These are phyloP conservation scores for Brachyhypopomus gauderio DNA, from an alignment of 2,113 vertebrate genomes.

Conservation along the genomic window DNA sequence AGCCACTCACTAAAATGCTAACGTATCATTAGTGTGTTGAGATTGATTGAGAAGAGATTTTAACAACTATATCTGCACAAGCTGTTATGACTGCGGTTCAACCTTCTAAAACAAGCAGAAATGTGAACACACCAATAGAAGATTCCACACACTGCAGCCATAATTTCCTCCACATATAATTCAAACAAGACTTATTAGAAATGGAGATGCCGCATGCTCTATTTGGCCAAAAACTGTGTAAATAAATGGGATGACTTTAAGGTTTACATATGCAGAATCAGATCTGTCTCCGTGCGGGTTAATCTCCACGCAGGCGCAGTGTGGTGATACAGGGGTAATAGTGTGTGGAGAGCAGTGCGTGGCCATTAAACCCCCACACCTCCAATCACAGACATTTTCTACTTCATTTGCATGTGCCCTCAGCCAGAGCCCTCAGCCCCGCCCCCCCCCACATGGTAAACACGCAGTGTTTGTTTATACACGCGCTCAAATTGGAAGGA, in stretches of 20 bases:
- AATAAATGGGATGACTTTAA: constrained; percentile 32
- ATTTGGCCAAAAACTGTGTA: constrained; percentile 24
- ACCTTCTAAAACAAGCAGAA: not conserved
- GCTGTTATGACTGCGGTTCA: not conserved
- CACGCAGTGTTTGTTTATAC: constrained; percentile 49
- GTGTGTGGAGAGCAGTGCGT: constrained; percentile 61
- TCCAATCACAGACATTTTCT: constrained; percentile 70
- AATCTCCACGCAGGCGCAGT: constrained; percentile 69
- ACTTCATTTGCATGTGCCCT: constrained; percentile 67
- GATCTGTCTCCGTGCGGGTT: constrained; percentile 62
- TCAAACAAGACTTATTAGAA: not conserved
- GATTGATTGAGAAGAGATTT: too few species aligned
- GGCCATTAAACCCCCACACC: constrained; percentile 48
- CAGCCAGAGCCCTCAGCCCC: constrained; percentile 52
- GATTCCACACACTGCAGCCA: not conserved
- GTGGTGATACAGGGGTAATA: constrained; percentile 68
- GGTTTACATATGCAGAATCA: constrained; percentile 59
- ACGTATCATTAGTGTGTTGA: too few species aligned
- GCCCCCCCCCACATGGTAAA: constrained; percentile 45
- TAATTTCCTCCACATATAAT: constrained; percentile 1
- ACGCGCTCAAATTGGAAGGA: constrained; percentile 44
- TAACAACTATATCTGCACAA: too few species aligned
- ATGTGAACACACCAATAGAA: not conserved
- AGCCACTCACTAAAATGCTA: too few species aligned
- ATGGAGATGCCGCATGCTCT: constrained; percentile 21